Evolutionary conservation across 2,888 invertebrate genomes (phyloP).

Genomic region (Alcis repandata): DNA sequence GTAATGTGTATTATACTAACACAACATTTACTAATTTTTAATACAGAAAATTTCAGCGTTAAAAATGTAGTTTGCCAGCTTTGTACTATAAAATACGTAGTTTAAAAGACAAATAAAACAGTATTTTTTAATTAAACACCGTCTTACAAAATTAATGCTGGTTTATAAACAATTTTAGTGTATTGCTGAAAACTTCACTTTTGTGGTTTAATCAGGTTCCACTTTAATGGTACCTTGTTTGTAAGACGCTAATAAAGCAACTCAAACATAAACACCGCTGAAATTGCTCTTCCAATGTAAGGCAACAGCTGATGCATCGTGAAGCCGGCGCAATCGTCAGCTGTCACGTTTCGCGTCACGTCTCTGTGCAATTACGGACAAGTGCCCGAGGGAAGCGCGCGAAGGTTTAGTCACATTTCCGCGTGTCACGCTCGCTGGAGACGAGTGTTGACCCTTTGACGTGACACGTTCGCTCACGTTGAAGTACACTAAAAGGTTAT

Average conservation of each 20-base stretch:
- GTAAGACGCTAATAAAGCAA: neutral
- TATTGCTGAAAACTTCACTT: neutral
- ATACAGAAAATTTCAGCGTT: no score
- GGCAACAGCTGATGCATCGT: slow-evolving; percentile 1
- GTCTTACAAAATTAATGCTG: neutral
- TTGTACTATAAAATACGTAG: neutral
- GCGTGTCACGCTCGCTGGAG: slow-evolving; percentile 23
- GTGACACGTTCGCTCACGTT: slow-evolving; percentile 32
- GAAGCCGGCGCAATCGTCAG: slow-evolving; percentile 8
- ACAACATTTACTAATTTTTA: no score
- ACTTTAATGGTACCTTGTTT: neutral
- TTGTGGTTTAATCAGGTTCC: neutral
- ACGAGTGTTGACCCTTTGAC: slow-evolving; percentile 35
- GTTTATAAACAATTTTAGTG: neutral
- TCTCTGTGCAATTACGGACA: slow-evolving; percentile 33
- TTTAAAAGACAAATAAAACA: neutral
- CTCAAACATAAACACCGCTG: neutral
- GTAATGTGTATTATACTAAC: no score
- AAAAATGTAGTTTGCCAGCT: no score
- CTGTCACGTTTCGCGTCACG: slow-evolving; percentile 23
- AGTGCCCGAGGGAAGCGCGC: slow-evolving; percentile 17
- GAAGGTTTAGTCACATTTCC: slow-evolving; percentile 27
- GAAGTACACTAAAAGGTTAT: slow-evolving; percentile 1
- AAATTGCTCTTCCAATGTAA: slow-evolving; percentile 3
- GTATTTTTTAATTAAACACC: neutral